Evolutionary conservation across 2,888 invertebrate genomes (phyloP), one percentile per base, ranked within the genome.

Genomic region (Oasisia sp.): DNA sequence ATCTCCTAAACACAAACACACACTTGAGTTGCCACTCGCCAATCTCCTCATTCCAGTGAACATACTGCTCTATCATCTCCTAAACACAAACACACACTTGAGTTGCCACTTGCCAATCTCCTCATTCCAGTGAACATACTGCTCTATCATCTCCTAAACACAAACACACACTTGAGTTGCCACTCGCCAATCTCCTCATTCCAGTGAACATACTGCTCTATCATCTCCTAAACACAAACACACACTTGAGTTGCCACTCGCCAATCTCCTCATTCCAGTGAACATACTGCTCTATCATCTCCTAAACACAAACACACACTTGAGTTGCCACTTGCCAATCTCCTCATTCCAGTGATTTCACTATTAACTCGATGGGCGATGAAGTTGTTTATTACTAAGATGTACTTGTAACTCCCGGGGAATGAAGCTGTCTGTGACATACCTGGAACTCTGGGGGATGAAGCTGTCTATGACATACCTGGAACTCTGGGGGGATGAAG

Each of bases 301-400:
- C 98, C 97, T 98, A 50, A 50, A 50, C 50, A 50, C 50, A 50
- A 50, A 9, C 50, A 50, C 50, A 9, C 50, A 50, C 50, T 50
- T 50, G 50, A 50, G 50, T 50, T 50, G 50, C 50, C 99, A 99
- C 96, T 99, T 99, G 74, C 99, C 99, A 58, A 99, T 98, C 95
- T 99, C 99, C 96, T 99, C 99, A 97, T 99, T 99, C 99, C 99
- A 99, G 95, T 98, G n/a, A n/a, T n/a, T n/a, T n/a, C n/a, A n/a
- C n/a, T n/a, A n/a, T n/a, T n/a, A n/a, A 38, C 38, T 38, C 38
- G n/a, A n/a, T 38, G 38, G 38, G 38, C 2, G 38, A 38, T 38
- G 38, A 38, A 38, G 38, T 4, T 38, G 38, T 38, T 4, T 38
- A 38, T 38, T n/a, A n/a, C n/a, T n/a, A n/a, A n/a, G 38, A 38